phyloP scores from a whole-genome alignment of 2,113 vertebrate species.

The Eurypyga helias region DNA sequence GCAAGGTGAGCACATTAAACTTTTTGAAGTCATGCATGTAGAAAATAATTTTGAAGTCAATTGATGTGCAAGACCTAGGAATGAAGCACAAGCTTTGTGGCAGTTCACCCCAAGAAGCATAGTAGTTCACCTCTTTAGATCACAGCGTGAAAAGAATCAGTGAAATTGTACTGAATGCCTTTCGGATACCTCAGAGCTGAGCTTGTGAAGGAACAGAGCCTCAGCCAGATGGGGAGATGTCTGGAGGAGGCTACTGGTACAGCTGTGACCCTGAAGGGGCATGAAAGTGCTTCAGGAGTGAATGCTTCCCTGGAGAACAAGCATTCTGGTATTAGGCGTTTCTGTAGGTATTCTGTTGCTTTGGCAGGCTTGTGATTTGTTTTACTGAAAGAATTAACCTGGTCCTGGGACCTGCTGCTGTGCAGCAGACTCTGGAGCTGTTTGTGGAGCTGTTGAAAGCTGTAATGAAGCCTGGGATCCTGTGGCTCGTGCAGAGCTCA shows the following conservation, averaged over 20 bases:
- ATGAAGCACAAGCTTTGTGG: background rate
- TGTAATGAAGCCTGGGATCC: background rate
- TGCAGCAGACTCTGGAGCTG: background rate
- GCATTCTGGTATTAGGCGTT: rapidly evolving
- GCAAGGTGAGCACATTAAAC: constrained; percentile 84
- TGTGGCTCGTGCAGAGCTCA: background rate
- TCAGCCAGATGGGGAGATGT: background rate
- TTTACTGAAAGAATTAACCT: background rate
- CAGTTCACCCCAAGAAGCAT: background rate
- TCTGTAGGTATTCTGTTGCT: background rate
- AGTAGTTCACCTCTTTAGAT: background rate
- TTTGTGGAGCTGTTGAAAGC: background rate
- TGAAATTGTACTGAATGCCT: background rate
- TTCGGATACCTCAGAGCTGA: background rate
- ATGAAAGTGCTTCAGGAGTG: background rate
- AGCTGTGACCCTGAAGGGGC: background rate
- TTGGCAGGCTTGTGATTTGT: rapidly evolving
- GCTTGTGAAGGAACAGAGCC: background rate
- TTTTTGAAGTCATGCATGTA: no score
- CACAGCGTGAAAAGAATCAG: background rate
- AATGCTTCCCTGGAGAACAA: background rate
- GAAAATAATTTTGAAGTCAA: no score
- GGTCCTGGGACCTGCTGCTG: background rate
- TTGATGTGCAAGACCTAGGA: background rate
- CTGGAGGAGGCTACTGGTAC: background rate